Evolutionary conservation across 2,888 invertebrate genomes (phyloP).

Genomic region (Apomyelois bistriatella): DNA sequence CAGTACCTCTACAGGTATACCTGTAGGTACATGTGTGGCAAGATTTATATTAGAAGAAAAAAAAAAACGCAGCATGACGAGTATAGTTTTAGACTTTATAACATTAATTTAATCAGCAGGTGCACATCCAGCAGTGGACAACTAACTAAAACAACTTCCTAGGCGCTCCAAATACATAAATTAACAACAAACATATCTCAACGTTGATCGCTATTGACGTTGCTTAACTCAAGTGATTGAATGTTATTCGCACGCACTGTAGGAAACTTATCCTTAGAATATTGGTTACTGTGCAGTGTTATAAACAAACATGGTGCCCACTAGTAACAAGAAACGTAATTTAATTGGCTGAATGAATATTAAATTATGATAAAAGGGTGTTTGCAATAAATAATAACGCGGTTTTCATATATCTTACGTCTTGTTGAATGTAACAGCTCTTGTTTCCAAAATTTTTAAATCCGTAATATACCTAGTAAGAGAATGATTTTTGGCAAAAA

Average conservation of each 20-base stretch:
- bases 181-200: conserved; percentile 1
- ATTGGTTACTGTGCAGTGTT: background rate
- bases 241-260: conserved; percentile 2
- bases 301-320: conserved; percentile 3
- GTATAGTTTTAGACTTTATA: no score
- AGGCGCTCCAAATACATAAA: background rate
- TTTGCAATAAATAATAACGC: background rate
- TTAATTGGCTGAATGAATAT: conserved; percentile 6
- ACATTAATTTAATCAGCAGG: no score
- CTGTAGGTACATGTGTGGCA: no score
- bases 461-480: no score
- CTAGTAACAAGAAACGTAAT: background rate
- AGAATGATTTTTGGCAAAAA: no score
- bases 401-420: background rate
- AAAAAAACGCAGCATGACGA: no score
- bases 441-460: background rate
- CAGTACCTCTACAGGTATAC: no score
- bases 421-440: background rate
- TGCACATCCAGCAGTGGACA: no score
- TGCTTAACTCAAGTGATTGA: conserved; percentile 8
- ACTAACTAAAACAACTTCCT: no score
- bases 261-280: background rate
- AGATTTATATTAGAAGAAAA: no score
- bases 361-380: background rate
- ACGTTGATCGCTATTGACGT: background rate